A percentile compares a stretch with the other conserved stretches of the same genome.
These are phyloP conservation scores for Etia nguti DNA, from an alignment of 2,113 vertebrate genomes.

Conservation along the genomic window DNA sequence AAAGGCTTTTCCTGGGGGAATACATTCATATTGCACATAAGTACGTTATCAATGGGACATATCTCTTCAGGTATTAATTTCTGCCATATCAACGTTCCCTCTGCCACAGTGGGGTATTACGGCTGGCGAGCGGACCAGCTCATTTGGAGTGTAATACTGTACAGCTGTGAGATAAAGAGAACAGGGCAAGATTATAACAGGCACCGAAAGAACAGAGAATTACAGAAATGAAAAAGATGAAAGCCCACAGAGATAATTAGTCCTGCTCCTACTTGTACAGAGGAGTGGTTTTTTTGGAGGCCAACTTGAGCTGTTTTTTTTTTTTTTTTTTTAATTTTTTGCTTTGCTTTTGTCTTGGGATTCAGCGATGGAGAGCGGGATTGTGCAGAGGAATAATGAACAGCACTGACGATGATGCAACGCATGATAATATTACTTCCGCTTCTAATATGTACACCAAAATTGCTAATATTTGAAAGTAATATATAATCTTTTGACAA, in stretches of 20 bases:
- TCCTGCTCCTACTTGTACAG: conserved; percentile 35
- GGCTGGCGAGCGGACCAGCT: conserved; percentile 35
- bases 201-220: conserved; percentile 36
- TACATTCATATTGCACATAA: conserved; percentile 28
- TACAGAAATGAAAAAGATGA: conserved; percentile 61
- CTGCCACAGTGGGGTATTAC: conserved; percentile 14
- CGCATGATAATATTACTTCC: background rate
- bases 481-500: background rate
- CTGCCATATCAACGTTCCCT: conserved; percentile 30
- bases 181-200: conserved; percentile 47
- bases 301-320: conserved; percentile 1
- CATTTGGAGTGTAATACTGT: conserved; percentile 54
- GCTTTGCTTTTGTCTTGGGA: conserved; percentile 21
- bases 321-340: background rate
- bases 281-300: conserved; percentile 26
- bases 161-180: conserved; percentile 61
- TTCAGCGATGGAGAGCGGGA: background rate
- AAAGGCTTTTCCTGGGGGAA: conserved; percentile 28
- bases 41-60: conserved; percentile 36
- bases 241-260: conserved; percentile 64
- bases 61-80: conserved; percentile 65
- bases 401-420: conserved; percentile 15
- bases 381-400: background rate
- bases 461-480: background rate
- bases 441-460: background rate